A percentile compares a stretch with the other conserved stretches of the same genome.
Evolutionary conservation across 2,888 invertebrate genomes (phyloP).

Genomic region (Tetanocera ferruginea): DNA sequence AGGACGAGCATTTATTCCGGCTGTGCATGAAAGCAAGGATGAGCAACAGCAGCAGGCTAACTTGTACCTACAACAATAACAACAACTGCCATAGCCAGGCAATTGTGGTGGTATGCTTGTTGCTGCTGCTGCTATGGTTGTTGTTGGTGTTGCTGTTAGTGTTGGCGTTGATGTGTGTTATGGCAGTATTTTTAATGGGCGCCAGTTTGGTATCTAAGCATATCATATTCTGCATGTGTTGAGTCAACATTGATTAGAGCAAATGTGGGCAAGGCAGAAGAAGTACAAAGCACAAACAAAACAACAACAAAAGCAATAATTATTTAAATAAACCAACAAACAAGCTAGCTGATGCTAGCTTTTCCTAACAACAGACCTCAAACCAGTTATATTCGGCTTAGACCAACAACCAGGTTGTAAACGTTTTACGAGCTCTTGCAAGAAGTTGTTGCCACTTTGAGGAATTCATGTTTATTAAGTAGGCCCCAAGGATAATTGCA

Average conservation of each 20-base stretch:
- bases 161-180: too few species aligned
- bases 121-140: neutral
- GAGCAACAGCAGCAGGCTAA: neutral
- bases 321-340: neutral
- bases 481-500: neutral
- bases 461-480: neutral
- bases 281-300: neutral
- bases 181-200: too few species aligned
- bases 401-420: too few species aligned
- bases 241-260: too few species aligned
- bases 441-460: neutral
- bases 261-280: too few species aligned
- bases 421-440: neutral
- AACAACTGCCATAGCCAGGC: neutral
- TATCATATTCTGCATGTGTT: too few species aligned
- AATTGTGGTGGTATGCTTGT: neutral
- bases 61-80: neutral
- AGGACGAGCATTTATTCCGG: neutral
- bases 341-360: neutral
- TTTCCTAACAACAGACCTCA: too few species aligned
- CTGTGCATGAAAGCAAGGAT: neutral
- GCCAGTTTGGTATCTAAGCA: too few species aligned
- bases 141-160: neutral
- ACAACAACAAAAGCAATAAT: neutral
- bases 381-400: too few species aligned